Base-by-base conservation (phyloP, 2,888 invertebrate genomes). In the Nomada lathburiana region DNA sequence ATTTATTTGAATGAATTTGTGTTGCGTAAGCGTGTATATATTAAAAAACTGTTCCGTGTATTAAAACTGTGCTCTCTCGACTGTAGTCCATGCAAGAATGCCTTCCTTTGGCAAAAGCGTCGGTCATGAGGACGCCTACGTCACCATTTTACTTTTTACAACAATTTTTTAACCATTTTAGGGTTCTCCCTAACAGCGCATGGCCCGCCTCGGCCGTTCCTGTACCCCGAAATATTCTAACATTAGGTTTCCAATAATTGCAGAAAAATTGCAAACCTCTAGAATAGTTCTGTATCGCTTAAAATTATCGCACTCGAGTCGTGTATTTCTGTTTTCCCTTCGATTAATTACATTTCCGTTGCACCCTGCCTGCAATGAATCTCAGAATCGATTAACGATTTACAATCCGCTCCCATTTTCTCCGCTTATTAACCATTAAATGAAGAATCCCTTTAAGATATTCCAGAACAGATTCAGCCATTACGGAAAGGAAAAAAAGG, bases 171-270 rank as follows among this genome's bases (percentile, higher is more conserved):
- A 26, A 26, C 26, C 26, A 26, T 53, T 18, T 53, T 53, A n/a
- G 18, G 20, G n/a, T 26, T 26, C 26, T 1, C 26, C 26, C 26
- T 0, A 26, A 2, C 26, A 26, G 26, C 26, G 26, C 2, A 26
- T 26, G 26, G 26, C 26, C 2, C 26, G 26, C 26, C 26, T 26
- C 26, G 26, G 2, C 26, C 26, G 26, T 26, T 26, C 26, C 26
- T 26, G 26, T 26, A 2, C 26, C 26, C 2, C 26, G 26, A 26
- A 26, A 26, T 44, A 44, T 44, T 44, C 68, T 18, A 42, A 23
- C 55, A 18, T n/a, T 57, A 44, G 42, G 44, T 69, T 69, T 23
- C n/a, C 26, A 18, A 57, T 52, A 29, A 64, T 23, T 44, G 7
- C 26, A 20, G 5, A 9, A 16, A 69, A 26, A 57, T 42, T 44